Base-by-base conservation (phyloP, 2,888 invertebrate genomes). In the Eristalis pertinax region DNA sequence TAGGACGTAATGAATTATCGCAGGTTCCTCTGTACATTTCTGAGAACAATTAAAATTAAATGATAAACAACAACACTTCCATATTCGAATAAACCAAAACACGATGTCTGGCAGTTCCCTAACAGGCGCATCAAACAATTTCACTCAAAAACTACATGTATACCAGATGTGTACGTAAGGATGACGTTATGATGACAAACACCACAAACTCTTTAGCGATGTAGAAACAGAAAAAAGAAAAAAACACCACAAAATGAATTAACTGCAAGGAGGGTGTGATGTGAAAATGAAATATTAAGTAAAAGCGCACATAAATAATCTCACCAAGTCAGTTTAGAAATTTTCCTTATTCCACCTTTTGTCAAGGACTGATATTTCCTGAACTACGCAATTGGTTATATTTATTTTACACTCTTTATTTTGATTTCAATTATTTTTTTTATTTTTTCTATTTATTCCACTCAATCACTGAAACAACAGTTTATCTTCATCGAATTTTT, bases 281-380 rank as follows among this genome's bases (percentile, higher is more conserved):
- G 13, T 2, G 19, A 24, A 56, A 38, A 5, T 50, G 1, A 24
- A 35, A 4, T 35, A 74, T 29, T 13, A 15, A 19, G 3, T 13
- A 29, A 38, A 32, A 64, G 43, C 22, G 4, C 56, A 69, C 5
- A 50, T 19, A 38, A 60, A 70, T n/a, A 22, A 67, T 41, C 76
- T 76, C 43, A 76, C 76, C 76, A 43, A 68, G 29, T 67, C 41
- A 38, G 26, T 38, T 70, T 41, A 26, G 19, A 43, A 22, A 35
- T 11, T 67, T 22, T 32, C 11, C 11, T 26, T 60, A n/a, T 43
- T 50, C 29, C 4, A 38, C 65, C 29, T 68, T 24, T 68, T 38
- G 19, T 67, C 60, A 68, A 50, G 63, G 29, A 68, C 56, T 32
- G 15, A 11, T 56, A 60, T 24, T 50, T 7, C 0, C 41, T 60